These are phyloP conservation scores for Neoitamus cyanurus DNA, from an alignment of 2,888 invertebrate genomes.

Conservation along the genomic window DNA sequence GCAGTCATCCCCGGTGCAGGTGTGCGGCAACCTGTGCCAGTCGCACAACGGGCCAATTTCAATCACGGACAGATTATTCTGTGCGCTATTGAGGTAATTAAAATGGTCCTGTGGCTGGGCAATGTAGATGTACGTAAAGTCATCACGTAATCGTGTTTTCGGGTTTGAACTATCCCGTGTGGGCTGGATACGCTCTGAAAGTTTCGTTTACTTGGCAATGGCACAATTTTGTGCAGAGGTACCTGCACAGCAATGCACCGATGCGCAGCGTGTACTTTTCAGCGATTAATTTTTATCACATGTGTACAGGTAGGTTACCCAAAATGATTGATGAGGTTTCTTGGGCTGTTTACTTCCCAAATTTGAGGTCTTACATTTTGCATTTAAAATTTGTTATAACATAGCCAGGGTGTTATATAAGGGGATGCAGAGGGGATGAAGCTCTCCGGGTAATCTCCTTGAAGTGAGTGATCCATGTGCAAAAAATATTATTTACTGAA, in stretches of 20 bases:
- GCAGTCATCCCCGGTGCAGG: neutral
- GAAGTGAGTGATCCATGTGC: too few species aligned
- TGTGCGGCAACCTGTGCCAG: neutral
- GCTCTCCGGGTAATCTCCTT: too few species aligned
- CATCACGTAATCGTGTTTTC: neutral
- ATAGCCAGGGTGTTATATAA: too few species aligned
- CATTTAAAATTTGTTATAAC: too few species aligned
- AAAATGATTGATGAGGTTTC: neutral
- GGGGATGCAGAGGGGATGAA: too few species aligned
- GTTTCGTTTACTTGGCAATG: neutral
- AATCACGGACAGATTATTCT: neutral
- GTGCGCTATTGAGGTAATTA: constrained; percentile 8
- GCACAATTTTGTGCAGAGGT: neutral
- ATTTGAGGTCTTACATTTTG: neutral
- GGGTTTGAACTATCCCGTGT: neutral
- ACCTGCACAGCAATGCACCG: neutral
- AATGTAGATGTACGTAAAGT: neutral
- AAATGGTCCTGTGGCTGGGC: neutral
- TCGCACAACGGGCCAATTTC: neutral
- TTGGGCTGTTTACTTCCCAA: neutral
- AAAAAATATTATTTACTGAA: too few species aligned
- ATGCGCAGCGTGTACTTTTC: neutral
- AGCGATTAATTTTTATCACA: neutral
- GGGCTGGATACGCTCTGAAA: neutral
- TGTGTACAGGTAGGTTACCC: neutral